Evolutionary conservation across 2,888 invertebrate genomes (phyloP).

Genomic region (Pterostichus madidus): DNA sequence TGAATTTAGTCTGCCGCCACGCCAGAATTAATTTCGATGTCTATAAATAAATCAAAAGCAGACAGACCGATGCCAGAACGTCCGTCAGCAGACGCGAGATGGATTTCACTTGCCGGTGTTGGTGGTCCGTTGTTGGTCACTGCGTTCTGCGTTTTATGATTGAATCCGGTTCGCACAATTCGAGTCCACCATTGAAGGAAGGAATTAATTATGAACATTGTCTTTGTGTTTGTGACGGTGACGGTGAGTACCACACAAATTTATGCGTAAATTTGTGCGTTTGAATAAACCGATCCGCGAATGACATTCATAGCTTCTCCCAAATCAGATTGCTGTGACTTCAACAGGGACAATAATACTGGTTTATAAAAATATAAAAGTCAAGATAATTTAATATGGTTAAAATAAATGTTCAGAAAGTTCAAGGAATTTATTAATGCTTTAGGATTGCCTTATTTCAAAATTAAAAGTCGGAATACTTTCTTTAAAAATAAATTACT

Average conservation of each 20-base stretch:
- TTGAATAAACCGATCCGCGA: background rate
- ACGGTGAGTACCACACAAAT: background rate
- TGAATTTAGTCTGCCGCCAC: constrained; percentile 54
- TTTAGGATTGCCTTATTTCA: too few species aligned
- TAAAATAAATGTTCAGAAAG: too few species aligned
- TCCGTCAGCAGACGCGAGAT: constrained; percentile 38
- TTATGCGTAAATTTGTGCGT: constrained; percentile 41
- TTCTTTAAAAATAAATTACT: too few species aligned
- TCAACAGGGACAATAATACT: background rate
- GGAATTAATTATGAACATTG: constrained; percentile 45
- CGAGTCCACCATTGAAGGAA: constrained; percentile 26
- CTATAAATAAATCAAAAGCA: constrained; percentile 61
- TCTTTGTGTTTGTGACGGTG: constrained; percentile 33
- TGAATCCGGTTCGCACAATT: constrained; percentile 5
- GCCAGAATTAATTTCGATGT: constrained; percentile 59
- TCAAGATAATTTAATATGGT: too few species aligned
- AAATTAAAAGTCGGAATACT: too few species aligned
- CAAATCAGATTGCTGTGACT: background rate
- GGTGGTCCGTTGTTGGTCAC: background rate
- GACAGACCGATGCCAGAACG: constrained; percentile 23
- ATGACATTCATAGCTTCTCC: constrained; percentile 7
- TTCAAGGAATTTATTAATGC: too few species aligned
- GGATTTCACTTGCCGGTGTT: constrained; percentile 29
- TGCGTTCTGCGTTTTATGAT: constrained; percentile 13
- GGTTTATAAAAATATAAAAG: too few species aligned